A percentile compares a stretch with the other conserved stretches of the same genome.
Conservation (phyloP, 2,888 invertebrate genomes). For the Dasysyrphus tricinctus region DNA sequence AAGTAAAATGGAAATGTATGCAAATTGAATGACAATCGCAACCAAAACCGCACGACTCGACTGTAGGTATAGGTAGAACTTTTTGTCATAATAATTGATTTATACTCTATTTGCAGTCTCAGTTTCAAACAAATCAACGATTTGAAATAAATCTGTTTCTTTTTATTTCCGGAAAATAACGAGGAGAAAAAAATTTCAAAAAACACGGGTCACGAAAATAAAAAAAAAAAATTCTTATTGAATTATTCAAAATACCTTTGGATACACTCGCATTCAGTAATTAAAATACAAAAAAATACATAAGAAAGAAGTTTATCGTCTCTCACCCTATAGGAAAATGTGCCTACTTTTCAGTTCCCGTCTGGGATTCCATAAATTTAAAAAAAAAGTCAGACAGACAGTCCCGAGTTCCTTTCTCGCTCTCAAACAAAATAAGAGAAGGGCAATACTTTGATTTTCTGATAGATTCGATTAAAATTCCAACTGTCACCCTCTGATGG, state of each 20-base stretch:
- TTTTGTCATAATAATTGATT: neutral
- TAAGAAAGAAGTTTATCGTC: neutral
- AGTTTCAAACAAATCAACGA: neutral
- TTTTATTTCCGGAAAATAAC: neutral
- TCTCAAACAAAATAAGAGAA: constrained; percentile 3
- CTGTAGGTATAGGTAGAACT: neutral
- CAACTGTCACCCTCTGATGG: constrained; percentile 29
- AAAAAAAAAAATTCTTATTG: neutral
- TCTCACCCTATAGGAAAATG: constrained; percentile 6
- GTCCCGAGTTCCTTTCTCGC: neutral
- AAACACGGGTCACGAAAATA: too few species aligned
- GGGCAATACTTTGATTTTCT: constrained; percentile 36
- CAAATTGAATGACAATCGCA: neutral
- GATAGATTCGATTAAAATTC: constrained; percentile 55
- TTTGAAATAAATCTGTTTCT: neutral
- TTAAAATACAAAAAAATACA: neutral
- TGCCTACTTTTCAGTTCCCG: neutral
- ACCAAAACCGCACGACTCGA: too few species aligned
- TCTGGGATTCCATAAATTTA: neutral
- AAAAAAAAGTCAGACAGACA: neutral
- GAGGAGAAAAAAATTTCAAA: neutral
- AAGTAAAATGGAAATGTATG: neutral
- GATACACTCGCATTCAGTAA: neutral
- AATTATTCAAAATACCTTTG: constrained; percentile 10
- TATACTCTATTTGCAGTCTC: neutral